A percentile compares a stretch with the other conserved stretches of the same genome.
Conservation (phyloP, 2,888 invertebrate species). For the Silvanus unidentatus region DNA sequence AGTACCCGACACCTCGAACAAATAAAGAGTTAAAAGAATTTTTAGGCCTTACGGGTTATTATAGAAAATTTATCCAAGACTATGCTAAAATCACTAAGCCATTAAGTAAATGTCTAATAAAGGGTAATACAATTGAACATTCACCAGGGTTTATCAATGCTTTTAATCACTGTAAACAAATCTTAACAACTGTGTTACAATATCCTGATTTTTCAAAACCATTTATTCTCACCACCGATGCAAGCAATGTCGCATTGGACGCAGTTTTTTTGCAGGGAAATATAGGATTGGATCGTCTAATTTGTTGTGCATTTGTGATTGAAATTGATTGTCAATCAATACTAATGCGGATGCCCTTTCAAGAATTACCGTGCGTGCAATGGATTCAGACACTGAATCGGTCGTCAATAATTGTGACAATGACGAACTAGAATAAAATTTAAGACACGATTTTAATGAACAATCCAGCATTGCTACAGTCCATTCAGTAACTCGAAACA, state of each 20-base stretch:
- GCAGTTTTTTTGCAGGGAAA: slow-evolving; percentile 29
- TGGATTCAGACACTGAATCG: too few relatives aligned
- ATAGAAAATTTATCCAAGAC: slow-evolving; percentile 12
- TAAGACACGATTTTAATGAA: too few relatives aligned
- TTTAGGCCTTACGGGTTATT: slow-evolving; percentile 10
- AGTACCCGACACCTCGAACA: slow-evolving; percentile 10
- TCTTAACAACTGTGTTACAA: slow-evolving; percentile 11
- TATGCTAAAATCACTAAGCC: slow-evolving; percentile 12
- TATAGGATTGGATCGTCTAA: slow-evolving; percentile 16
- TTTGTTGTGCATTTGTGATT: too few relatives aligned
- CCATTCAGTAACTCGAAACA: background rate
- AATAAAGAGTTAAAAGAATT: slow-evolving; percentile 11
- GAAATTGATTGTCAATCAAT: too few relatives aligned
- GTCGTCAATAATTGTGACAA: too few relatives aligned
- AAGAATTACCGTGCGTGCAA: too few relatives aligned
- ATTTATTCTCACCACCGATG: slow-evolving; percentile 30
- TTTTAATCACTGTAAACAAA: background rate
- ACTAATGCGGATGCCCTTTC: too few relatives aligned
- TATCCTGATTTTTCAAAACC: slow-evolving; percentile 22
- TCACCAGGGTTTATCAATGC: background rate
- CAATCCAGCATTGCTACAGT: too few relatives aligned
- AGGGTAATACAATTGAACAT: background rate
- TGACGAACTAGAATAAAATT: too few relatives aligned
- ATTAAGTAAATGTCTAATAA: slow-evolving; percentile 6
- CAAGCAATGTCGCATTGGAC: slow-evolving; percentile 29